Conservation (phyloP, 2,888 invertebrate species). For the Chouioia cunea region DNA sequence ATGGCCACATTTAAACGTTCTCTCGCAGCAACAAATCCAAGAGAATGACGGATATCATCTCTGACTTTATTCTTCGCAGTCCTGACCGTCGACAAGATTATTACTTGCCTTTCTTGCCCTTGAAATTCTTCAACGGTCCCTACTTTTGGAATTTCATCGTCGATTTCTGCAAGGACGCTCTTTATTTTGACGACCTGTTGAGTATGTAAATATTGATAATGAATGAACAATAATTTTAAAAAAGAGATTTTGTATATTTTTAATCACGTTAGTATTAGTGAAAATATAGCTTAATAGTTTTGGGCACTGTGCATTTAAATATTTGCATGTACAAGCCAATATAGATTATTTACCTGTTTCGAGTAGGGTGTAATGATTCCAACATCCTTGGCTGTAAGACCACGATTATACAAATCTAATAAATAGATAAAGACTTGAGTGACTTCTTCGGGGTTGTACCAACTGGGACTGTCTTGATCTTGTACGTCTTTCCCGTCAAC, state of each 20-base stretch:
- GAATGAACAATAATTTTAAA: too few relatives aligned
- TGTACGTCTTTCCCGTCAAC: constrained; percentile 78
- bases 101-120: constrained; percentile 82
- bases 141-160: constrained; percentile 75
- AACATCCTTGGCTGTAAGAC: constrained; percentile 78
- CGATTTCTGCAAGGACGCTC: constrained; percentile 70
- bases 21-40: constrained; percentile 82
- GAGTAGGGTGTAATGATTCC: constrained; percentile 94
- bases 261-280: too few relatives aligned
- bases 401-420: constrained; percentile 76
- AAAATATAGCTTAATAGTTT: too few relatives aligned
- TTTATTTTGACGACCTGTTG: constrained; percentile 75
- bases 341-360: constrained; percentile 85
- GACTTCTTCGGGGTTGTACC: constrained; percentile 90
- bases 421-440: constrained; percentile 75
- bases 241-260: too few relatives aligned
- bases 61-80: constrained; percentile 68
- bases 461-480: constrained; percentile 85
- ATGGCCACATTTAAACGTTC: constrained; percentile 91
- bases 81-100: constrained; percentile 81
- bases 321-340: too few relatives aligned
- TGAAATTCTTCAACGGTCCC: constrained; percentile 91
- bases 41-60: constrained; percentile 70
- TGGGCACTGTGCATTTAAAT: too few relatives aligned
- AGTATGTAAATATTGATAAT: too few relatives aligned